These are phyloP conservation scores for Chiloscyllium punctatum DNA, from an alignment of 2,797 vertebrate species.

Conservation along the genomic window DNA sequence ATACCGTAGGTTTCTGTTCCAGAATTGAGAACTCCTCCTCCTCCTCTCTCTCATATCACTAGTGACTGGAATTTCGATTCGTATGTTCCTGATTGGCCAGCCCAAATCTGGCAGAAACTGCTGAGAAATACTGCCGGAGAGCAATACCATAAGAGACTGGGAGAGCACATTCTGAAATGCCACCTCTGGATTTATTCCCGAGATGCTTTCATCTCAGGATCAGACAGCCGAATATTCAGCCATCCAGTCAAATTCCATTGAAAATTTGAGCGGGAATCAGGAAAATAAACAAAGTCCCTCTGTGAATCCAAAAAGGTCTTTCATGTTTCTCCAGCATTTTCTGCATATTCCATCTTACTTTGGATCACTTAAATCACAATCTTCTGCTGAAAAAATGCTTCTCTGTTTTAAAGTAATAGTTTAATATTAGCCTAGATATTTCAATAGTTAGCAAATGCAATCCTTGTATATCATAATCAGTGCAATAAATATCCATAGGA, in stretches of 20 bases:
- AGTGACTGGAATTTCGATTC: background rate
- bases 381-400: too few species aligned
- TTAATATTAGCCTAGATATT: too few species aligned
- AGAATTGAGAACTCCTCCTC: background rate
- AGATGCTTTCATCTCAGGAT: background rate
- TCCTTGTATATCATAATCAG: too few species aligned
- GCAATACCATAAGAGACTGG: background rate
- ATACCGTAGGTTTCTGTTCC: background rate
- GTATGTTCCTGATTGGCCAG: background rate
- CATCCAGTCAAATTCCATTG: background rate
- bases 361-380: too few species aligned
- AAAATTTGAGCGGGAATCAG: background rate
- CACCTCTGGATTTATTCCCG: background rate
- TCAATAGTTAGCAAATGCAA: too few species aligned
- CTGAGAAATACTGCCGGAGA: background rate
- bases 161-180: background rate
- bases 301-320: background rate
- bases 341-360: too few species aligned
- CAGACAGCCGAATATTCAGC: background rate
- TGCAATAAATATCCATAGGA: too few species aligned
- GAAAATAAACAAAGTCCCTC: background rate
- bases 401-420: too few species aligned
- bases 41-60: background rate
- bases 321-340: too few species aligned
- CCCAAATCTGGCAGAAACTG: background rate